Evolutionary conservation across 2,113 vertebrate species (phyloP), one percentile per base, ranked within the genome.

Genomic region (Myocastor coypus): DNA sequence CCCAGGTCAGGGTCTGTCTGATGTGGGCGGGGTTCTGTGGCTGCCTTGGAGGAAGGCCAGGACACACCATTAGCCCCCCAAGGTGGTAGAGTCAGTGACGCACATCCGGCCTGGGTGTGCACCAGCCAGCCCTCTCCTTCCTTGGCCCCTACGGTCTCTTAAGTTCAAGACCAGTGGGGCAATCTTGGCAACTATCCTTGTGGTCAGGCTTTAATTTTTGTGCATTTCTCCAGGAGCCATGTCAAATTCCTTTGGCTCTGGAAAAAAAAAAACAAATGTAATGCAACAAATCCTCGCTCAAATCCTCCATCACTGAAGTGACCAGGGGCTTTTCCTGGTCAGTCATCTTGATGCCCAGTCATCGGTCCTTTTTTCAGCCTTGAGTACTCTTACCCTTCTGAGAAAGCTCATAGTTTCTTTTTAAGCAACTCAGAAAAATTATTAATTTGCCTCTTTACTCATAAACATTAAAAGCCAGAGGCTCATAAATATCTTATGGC

Each of bases 391-490:
- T 63, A 63, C 73, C 89, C 3, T 93, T 91, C 55, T 64, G 77
- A 96, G 82, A 95, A 94, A n/a, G 34, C 68, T 81, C 75, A 92
- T 55, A n/a, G 77, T 89, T 95, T 96, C 93, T 93, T 97, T 94
- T 97, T 97, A 96, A 96, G 81, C 87, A 92, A 92, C 93, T 46
- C 50, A 96, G 78, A 94, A 96, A 96, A 96, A 86, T 85, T 94
- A 96, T 97, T 97, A 97, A 96, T 97, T 97, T 97, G 77, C 61
- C 77, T 97, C 92, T 97, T 96, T 94, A 95, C 40, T 90, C 77
- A 69, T 64, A 92, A 89, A 92, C 95, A 94, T 96, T 97, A 97
- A 95, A 97, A 97, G 96, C 96, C 95, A 82, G 89, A 96, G 82
- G 52, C 95, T 97, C 96, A n/a, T 97, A 89, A 80, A 97, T 94